Evolutionary conservation across 2,888 invertebrate genomes (phyloP).

Genomic region (Acronicta alni): DNA sequence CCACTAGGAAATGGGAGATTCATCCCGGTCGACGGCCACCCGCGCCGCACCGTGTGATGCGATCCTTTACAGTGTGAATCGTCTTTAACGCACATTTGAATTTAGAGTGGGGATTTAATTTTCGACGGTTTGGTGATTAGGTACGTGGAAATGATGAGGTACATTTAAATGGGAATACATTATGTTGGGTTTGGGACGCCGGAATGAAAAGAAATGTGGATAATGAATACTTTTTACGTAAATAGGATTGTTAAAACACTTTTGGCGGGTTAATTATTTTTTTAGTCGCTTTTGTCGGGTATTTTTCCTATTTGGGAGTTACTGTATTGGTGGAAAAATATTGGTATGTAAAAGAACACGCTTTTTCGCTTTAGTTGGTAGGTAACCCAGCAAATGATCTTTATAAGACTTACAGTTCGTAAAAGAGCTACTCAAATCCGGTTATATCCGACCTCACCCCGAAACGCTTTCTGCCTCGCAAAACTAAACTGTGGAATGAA

Average conservation of each 20-base stretch:
- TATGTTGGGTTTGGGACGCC: neutral
- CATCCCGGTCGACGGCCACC: slow-evolving; percentile 37
- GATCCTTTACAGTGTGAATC: slow-evolving; percentile 39
- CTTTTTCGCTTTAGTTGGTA: too few relatives aligned
- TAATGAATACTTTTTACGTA: neutral
- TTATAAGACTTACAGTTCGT: too few relatives aligned
- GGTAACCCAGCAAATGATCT: too few relatives aligned
- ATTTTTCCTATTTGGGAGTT: too few relatives aligned
- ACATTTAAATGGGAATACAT: slow-evolving; percentile 4
- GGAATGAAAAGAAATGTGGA: neutral
- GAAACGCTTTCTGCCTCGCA: too few relatives aligned
- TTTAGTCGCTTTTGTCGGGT: neutral
- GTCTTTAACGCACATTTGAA: slow-evolving; percentile 49
- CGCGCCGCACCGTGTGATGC: slow-evolving; percentile 22
- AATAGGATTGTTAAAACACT: neutral
- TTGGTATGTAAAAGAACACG: too few relatives aligned
- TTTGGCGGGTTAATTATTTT: too few relatives aligned
- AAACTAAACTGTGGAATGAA: too few relatives aligned
- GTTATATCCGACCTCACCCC: slow-evolving; percentile 20
- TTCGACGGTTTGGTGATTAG: slow-evolving; percentile 34
- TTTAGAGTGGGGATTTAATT: slow-evolving; percentile 46
- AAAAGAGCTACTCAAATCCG: slow-evolving; percentile 14
- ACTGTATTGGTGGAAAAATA: too few relatives aligned
- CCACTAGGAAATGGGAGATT: slow-evolving; percentile 42
- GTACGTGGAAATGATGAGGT: slow-evolving; percentile 7